These are phyloP conservation scores for Leucophenga montana DNA, from an alignment of 2,888 invertebrate species.

Conservation along the genomic window DNA sequence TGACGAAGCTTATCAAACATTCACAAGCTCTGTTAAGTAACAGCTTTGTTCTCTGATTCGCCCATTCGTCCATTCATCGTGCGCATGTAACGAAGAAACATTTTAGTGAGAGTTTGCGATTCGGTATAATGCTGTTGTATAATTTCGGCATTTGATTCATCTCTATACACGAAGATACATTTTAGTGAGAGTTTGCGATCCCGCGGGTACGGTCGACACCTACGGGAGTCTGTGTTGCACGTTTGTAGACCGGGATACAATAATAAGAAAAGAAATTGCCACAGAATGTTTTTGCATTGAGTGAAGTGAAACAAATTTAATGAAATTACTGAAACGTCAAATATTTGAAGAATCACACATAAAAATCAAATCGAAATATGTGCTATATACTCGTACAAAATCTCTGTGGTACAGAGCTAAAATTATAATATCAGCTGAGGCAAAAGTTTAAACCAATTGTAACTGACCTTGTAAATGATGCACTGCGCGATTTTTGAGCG, in stretches of 20 bases:
- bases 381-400: not conserved
- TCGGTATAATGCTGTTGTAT: conserved; percentile 12
- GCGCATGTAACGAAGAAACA: conserved; percentile 15
- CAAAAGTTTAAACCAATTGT: too few species aligned
- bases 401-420: too few species aligned
- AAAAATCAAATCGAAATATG: not conserved
- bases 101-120: too few species aligned
- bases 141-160: conserved; percentile 44
- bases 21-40: too few species aligned
- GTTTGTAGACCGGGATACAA: conserved; percentile 7
- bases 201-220: conserved; percentile 73
- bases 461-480: too few species aligned
- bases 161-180: conserved; percentile 71
- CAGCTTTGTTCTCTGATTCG: conserved; percentile 1
- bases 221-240: conserved; percentile 55
- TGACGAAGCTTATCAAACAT: too few species aligned
- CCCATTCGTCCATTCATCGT: not conserved
- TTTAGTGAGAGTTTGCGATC: conserved; percentile 74
- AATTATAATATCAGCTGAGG: too few species aligned
- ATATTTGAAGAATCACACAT: not conserved
- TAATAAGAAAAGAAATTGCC: not conserved
- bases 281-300: too few species aligned
- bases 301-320: too few species aligned
- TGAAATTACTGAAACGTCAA: too few species aligned
- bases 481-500: too few species aligned